Conservation (phyloP, 2,797 vertebrate species). For the Acanthopagrus latus region DNA sequence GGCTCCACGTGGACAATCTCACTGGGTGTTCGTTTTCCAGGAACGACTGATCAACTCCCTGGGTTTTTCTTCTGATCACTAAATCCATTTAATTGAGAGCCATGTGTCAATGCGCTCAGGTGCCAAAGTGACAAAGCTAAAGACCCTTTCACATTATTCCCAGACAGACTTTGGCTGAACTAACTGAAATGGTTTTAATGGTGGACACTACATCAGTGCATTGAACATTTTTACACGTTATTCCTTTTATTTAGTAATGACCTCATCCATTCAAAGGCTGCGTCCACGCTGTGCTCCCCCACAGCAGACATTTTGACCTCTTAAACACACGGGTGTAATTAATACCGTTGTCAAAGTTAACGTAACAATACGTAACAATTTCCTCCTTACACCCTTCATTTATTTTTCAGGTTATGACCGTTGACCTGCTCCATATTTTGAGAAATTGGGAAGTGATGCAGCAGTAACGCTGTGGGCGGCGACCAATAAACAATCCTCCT, state of each 20-base stretch:
- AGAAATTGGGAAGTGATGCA: too few species aligned
- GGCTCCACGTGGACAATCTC: neutral
- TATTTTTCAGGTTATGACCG: too few species aligned
- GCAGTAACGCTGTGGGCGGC: too few species aligned
- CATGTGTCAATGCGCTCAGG: constrained; percentile 21
- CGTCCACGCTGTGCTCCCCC: neutral
- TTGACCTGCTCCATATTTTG: too few species aligned
- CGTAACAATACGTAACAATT: too few species aligned
- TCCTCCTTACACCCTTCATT: too few species aligned
- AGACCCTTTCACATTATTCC: constrained; percentile 11
- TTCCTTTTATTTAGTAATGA: neutral
- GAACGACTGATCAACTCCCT: constrained; percentile 15
- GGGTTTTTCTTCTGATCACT: constrained; percentile 42
- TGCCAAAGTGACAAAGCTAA: constrained; percentile 9
- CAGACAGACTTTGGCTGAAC: neutral
- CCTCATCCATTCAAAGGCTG: neutral
- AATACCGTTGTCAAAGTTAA: neutral
- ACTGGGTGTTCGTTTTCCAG: neutral
- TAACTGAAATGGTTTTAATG: neutral
- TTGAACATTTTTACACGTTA: neutral
- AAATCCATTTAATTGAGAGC: constrained; percentile 49
- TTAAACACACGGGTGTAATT: neutral
- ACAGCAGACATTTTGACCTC: neutral
- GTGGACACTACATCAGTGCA: neutral
- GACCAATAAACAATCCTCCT: too few species aligned